These are phyloP conservation scores for Napeogenes sylphis DNA, from an alignment of 2,888 invertebrate species.

Conservation along the genomic window DNA sequence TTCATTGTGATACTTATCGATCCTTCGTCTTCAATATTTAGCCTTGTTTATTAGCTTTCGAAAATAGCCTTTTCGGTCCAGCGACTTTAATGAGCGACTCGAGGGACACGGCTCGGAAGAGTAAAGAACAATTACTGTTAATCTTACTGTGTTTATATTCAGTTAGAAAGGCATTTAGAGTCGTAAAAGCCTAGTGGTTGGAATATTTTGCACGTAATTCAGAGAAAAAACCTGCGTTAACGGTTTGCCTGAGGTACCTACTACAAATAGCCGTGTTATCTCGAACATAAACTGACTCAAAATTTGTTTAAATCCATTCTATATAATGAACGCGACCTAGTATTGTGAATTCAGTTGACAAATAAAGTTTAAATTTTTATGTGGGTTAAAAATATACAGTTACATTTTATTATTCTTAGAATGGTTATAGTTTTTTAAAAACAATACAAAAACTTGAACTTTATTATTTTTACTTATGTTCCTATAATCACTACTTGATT, in stretches of 20 bases:
- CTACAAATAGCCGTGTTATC: neutral
- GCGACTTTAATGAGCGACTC: conserved; percentile 28
- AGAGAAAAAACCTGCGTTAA: conserved; percentile 2
- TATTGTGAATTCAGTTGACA: neutral
- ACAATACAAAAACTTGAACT: too few relatives aligned
- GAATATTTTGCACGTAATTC: neutral
- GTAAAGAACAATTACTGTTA: conserved; percentile 25
- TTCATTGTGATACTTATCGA: conserved; percentile 9
- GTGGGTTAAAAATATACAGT: neutral
- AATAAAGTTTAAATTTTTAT: neutral
- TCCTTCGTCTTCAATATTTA: conserved; percentile 22
- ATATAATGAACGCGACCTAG: neutral
- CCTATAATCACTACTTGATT: too few relatives aligned
- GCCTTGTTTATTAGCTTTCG: conserved; percentile 26
- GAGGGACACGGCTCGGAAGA: conserved; percentile 23
- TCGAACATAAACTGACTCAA: neutral
- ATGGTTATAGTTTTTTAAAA: too few relatives aligned
- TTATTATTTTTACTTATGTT: too few relatives aligned
- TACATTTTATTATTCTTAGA: neutral
- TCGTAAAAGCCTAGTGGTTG: neutral
- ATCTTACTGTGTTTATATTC: conserved; percentile 14
- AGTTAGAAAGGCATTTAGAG: conserved; percentile 2
- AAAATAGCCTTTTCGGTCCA: conserved; percentile 28
- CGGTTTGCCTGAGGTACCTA: neutral
- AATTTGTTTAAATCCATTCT: neutral